phyloP scores from a whole-genome alignment of 2,113 vertebrate species.

The Hipposideros armiger region DNA sequence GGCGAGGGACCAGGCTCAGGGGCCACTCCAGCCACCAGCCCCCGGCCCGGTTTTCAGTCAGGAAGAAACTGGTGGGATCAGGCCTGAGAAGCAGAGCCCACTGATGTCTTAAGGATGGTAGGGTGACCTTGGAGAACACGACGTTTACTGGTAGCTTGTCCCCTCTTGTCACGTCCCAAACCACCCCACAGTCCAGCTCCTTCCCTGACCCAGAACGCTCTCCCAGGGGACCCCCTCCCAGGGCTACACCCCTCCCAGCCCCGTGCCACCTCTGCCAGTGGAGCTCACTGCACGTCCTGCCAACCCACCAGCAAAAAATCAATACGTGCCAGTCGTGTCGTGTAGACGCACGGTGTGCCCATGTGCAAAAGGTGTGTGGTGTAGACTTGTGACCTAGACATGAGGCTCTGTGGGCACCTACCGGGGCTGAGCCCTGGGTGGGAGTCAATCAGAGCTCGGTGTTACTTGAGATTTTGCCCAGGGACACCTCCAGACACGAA shows the following conservation, averaged over 20 bases:
- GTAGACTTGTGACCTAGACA: fast-evolving
- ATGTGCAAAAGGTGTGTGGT: fast-evolving
- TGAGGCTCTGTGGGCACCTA: not conserved
- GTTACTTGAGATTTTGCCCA: not conserved
- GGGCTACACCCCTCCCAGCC: not conserved
- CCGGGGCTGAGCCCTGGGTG: not conserved
- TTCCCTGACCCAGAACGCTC: not conserved
- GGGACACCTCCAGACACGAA: not conserved
- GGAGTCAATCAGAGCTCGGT: fast-evolving
- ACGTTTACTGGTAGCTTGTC: fast-evolving
- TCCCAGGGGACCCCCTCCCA: not conserved
- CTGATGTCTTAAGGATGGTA: not conserved
- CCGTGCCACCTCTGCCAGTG: not conserved
- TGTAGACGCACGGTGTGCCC: not conserved
- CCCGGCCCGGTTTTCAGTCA: not conserved
- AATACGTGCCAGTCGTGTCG: too few species aligned
- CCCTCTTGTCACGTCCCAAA: fast-evolving
- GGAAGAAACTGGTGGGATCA: fast-evolving
- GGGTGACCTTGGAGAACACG: not conserved
- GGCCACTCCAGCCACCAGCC: fast-evolving
- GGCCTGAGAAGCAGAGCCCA: fast-evolving
- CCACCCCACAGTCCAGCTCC: too few species aligned
- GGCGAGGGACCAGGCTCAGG: not conserved
- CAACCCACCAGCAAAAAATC: not conserved
- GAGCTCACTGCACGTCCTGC: fast-evolving